Evolutionary conservation across 1,140 invertebrate genomes (phyloP), one percentile per base, ranked within the genome.

Genomic region (Drosophila nigrodunni): DNA sequence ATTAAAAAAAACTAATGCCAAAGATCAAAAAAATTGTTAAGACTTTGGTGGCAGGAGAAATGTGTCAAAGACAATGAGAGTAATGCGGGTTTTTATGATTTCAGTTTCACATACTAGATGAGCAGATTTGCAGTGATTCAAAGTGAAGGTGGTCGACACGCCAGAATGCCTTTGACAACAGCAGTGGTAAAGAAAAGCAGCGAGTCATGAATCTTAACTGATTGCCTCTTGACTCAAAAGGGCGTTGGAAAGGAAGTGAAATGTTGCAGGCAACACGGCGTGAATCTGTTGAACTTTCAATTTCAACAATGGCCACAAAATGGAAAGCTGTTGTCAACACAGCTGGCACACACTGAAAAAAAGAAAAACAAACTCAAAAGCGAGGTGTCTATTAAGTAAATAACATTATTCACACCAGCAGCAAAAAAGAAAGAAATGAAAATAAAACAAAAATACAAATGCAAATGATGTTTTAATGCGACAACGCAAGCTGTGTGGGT

Each of bases 211-310:
- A 78, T 82, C 76, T 82, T 57, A 50, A 44, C 61, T 47, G 62
- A 57, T 70, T 58, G 52, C 8, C n/a, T 34, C 35, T 41, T 57
- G 46, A 41, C 41, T 65, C 71, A 66, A 70, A 54, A 68, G 69
- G 69, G 70, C 59, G 74, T 71, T 80, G 68, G 76, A 80, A 88
- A 88, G 82, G 82, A 87, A 87, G 83, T 87, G 80, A 88, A 88
- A 87, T 83, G 83, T 34, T 7, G 43, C 25, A 44, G 10, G 21
- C 41, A 46, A 13, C 25, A n/a, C 43, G 61, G 64, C 76, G 66
- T 76, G 52, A 79, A 76, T 72, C 79, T 82, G 82, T 60, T 60
- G 10, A 82, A 87, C 82, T 87, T 86, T 86, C 78, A 72, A 65
- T 82, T 86, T 86, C 65, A 66, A 87, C 82, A 87, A 87, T 87